phyloP scores from a whole-genome alignment of 2,888 invertebrate species.

The Rugalucina vietnamica region DNA sequence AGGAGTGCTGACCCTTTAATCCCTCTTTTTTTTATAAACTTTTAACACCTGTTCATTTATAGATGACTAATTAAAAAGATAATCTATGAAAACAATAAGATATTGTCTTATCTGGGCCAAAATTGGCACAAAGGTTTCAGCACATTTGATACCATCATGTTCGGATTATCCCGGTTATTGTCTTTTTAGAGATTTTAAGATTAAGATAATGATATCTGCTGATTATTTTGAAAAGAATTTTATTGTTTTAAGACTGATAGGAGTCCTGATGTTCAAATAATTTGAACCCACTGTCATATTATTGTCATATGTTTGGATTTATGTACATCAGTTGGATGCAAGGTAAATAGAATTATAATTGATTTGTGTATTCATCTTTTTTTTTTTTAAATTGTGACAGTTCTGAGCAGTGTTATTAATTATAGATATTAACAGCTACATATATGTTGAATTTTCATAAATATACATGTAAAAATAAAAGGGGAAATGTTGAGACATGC shows the following conservation, averaged over 20 bases:
- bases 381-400: too few relatives aligned
- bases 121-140: slow-evolving; percentile 42
- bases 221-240: not conserved
- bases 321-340: not conserved
- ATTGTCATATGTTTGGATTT: not conserved
- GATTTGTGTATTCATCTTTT: too few relatives aligned
- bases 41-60: slow-evolving; percentile 44
- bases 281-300: not conserved
- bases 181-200: slow-evolving; percentile 38
- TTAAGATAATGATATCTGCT: slow-evolving; percentile 34
- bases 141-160: slow-evolving; percentile 53
- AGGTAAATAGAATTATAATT: too few relatives aligned
- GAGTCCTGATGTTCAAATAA: not conserved
- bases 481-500: too few relatives aligned
- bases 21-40: not conserved
- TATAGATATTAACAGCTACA: too few relatives aligned
- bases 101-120: slow-evolving; percentile 31
- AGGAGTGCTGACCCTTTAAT: not conserved
- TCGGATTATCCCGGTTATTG: slow-evolving; percentile 29
- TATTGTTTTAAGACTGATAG: not conserved
- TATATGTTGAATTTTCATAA: too few relatives aligned
- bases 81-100: slow-evolving; percentile 39
- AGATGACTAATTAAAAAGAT: slow-evolving; percentile 59
- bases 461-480: too few relatives aligned
- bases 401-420: too few relatives aligned